Percentiles rank a stretch among this genome's conserved stretches.
These are phyloP conservation scores for Mormyrus lacerda DNA, from an alignment of 2,113 vertebrate genomes.

Conservation along the genomic window DNA sequence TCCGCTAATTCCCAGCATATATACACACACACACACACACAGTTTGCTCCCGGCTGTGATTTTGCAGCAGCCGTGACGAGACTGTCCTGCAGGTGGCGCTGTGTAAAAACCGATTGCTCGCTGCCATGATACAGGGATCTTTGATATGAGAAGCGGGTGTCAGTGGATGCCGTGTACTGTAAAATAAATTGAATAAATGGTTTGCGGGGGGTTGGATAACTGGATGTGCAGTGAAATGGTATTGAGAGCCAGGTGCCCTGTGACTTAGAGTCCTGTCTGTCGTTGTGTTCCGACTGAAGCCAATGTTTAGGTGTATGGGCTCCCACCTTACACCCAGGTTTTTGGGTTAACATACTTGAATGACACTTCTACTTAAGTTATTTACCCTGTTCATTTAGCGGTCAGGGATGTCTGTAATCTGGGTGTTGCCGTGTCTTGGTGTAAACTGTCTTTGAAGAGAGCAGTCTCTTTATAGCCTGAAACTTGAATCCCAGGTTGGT, in stretches of 20 bases:
- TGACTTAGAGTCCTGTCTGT: background rate
- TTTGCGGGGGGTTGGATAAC: background rate
- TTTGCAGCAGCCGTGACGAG: background rate
- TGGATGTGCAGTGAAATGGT: background rate
- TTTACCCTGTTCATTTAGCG: conserved; percentile 24
- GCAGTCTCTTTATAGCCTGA: background rate
- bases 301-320: background rate
- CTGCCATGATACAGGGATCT: background rate
- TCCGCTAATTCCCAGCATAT: background rate
- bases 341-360: conserved; percentile 40
- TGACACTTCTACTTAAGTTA: conserved; percentile 19
- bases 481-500: background rate
- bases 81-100: background rate
- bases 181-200: background rate
- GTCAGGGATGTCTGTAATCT: background rate
- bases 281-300: background rate
- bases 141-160: background rate
- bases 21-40: too few species aligned
- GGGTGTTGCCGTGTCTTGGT: background rate
- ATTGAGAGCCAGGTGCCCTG: background rate
- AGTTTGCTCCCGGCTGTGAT: background rate
- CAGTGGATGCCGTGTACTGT: background rate
- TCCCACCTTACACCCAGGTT: conserved; percentile 8
- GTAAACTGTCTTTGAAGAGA: background rate
- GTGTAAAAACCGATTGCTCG: background rate